Conservation (phyloP, 2,113 vertebrate genomes). For the Cottus gobio region DNA sequence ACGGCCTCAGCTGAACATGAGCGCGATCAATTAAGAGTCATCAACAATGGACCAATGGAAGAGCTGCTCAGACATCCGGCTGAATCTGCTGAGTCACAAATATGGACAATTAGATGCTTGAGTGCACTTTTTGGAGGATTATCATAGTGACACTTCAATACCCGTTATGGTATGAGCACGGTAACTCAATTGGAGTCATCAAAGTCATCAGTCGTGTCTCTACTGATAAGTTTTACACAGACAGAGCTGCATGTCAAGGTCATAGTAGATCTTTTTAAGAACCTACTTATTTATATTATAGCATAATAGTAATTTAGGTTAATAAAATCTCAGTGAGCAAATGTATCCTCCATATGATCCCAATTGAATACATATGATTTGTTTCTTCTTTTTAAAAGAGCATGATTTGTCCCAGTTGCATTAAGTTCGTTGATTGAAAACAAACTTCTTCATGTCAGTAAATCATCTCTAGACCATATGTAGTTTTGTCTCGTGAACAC, state of each 20-base stretch:
- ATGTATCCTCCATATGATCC: neutral
- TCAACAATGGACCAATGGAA: slow-evolving; percentile 59
- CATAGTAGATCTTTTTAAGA: too few species aligned
- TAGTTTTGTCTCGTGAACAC: neutral
- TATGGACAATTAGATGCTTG: neutral
- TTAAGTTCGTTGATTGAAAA: neutral
- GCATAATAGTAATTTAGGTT: neutral
- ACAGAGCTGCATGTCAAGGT: too few species aligned
- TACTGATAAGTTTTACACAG: too few species aligned
- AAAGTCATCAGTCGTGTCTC: too few species aligned
- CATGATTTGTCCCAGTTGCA: neutral
- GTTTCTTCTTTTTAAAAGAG: neutral
- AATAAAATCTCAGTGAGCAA: too few species aligned
- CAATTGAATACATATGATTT: neutral
- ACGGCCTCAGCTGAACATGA: slow-evolving; percentile 5
- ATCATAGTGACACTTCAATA: neutral
- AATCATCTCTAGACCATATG: neutral
- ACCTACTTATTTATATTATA: too few species aligned
- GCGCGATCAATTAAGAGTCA: slow-evolving; percentile 43
- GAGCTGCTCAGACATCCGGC: neutral
- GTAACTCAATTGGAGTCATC: too few species aligned
- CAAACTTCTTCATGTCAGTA: neutral
- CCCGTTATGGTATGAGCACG: neutral
- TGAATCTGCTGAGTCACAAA: neutral
- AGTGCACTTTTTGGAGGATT: neutral